These are phyloP conservation scores for Takifugu ocellatus DNA, from an alignment of 2,797 vertebrate species.

Conservation along the genomic window DNA sequence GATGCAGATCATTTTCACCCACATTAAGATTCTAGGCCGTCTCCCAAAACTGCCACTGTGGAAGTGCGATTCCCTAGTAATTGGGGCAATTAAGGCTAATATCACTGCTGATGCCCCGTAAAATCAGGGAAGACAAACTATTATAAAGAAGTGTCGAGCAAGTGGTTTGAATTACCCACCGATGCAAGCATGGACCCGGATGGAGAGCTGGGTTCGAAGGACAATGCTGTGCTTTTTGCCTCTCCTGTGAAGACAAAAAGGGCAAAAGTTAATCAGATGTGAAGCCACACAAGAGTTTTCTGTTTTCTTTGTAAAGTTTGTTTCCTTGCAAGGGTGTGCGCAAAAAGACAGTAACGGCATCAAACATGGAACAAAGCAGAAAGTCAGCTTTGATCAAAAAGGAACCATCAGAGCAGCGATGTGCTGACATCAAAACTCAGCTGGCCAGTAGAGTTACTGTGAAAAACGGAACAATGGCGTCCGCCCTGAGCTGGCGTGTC, in stretches of 20 bases:
- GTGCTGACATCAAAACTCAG: conserved; percentile 24
- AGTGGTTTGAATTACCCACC: conserved; percentile 78
- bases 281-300: conserved; percentile 1
- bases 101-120: conserved; percentile 31
- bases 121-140: conserved; percentile 15
- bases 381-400: conserved; percentile 14
- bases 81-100: conserved; percentile 33
- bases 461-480: conserved; percentile 14
- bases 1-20: conserved; percentile 40
- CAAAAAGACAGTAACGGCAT: not conserved
- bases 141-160: conserved; percentile 12
- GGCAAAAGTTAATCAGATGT: conserved; percentile 13
- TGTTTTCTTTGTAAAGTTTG: not conserved
- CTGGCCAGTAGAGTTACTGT: conserved; percentile 7
- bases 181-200: conserved; percentile 96
- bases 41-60: conserved; percentile 53
- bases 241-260: conserved; percentile 70
- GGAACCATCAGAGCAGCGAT: conserved; percentile 24
- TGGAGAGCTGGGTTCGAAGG: conserved; percentile 93
- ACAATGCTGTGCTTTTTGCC: conserved; percentile 92
- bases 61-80: conserved; percentile 25
- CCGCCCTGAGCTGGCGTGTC: not conserved
- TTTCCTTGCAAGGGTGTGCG: no score
- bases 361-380: conserved; percentile 8
- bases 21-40: conserved; percentile 40